A percentile compares a stretch with the other conserved stretches of the same genome.
phyloP scores from a whole-genome alignment of 1,140 invertebrate species.

The Harlomillsia oculata region DNA sequence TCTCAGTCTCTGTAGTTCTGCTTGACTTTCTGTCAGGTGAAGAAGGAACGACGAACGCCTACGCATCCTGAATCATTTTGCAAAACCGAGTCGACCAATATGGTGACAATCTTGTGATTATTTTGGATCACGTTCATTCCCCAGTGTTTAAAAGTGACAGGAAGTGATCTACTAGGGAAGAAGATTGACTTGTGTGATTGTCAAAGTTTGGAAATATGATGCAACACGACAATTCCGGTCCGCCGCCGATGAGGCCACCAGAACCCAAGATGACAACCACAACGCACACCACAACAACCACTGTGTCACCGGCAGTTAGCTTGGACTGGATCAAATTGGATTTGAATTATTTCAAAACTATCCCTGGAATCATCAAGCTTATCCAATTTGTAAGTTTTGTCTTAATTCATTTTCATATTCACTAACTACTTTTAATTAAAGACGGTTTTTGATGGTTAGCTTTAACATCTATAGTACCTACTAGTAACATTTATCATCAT shows the following conservation, averaged over 20 bases:
- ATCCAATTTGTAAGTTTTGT: constrained; percentile 44
- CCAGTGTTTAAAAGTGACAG: neutral
- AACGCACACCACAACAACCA: constrained; percentile 23
- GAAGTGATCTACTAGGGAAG: neutral
- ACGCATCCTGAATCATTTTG: too few relatives aligned
- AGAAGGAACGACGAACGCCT: too few relatives aligned
- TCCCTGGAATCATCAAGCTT: constrained; percentile 48
- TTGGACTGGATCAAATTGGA: constrained; percentile 43
- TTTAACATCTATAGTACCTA: too few relatives aligned
- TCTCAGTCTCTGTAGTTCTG: too few relatives aligned
- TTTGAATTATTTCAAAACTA: constrained; percentile 43
- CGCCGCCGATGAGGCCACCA: constrained; percentile 1
- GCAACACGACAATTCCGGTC: constrained; percentile 12
- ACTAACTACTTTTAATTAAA: too few relatives aligned
- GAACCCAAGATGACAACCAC: constrained; percentile 13
- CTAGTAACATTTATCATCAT: too few relatives aligned
- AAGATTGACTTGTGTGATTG: neutral
- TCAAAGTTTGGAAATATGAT: constrained; percentile 4
- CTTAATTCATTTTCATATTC: too few relatives aligned
- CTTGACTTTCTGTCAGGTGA: too few relatives aligned
- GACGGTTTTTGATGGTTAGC: too few relatives aligned
- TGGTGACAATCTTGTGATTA: neutral
- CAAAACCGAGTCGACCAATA: neutral
- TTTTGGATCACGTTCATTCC: neutral
- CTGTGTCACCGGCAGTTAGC: constrained; percentile 24